phyloP scores from a whole-genome alignment of 2,113 vertebrate genomes.

The Kryptolebias marmoratus region DNA sequence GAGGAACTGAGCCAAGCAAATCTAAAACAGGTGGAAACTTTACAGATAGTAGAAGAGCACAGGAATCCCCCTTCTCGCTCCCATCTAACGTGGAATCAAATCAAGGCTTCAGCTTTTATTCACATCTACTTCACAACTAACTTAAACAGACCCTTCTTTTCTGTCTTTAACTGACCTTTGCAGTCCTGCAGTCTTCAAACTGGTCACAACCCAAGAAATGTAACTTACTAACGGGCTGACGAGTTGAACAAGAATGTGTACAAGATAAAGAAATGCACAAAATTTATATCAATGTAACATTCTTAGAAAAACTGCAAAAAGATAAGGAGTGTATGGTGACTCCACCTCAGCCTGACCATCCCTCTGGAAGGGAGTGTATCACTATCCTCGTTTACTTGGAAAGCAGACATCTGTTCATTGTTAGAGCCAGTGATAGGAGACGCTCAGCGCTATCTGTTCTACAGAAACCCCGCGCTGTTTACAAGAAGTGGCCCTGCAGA shows the following conservation, averaged over 20 bases:
- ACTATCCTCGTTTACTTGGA: slow-evolving; percentile 47
- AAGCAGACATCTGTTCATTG: slow-evolving; percentile 77
- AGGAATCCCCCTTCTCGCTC: neutral
- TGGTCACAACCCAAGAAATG: neutral
- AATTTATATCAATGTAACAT: neutral
- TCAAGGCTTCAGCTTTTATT: too few relatives aligned
- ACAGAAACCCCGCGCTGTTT: slow-evolving; percentile 53
- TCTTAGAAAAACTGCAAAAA: neutral
- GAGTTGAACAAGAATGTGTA: neutral
- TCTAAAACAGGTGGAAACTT: neutral
- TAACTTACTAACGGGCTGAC: neutral
- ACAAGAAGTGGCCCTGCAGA: slow-evolving; percentile 57
- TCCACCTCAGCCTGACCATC: slow-evolving; percentile 15
- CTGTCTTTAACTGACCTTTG: neutral
- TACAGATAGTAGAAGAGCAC: slow-evolving; percentile 1
- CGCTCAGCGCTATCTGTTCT: slow-evolving; percentile 57
- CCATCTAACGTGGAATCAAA: too few relatives aligned
- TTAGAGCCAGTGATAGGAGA: slow-evolving; percentile 61
- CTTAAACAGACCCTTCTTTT: neutral
- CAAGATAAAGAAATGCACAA: neutral
- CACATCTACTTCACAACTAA: neutral
- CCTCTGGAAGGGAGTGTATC: slow-evolving; percentile 38
- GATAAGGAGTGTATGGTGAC: slow-evolving; percentile 7
- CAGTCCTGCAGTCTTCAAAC: neutral
- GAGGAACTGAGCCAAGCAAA: neutral